A percentile compares a stretch with the other conserved stretches of the same genome.
phyloP scores from a whole-genome alignment of 2,797 vertebrate species.

The Myotis myotis region DNA sequence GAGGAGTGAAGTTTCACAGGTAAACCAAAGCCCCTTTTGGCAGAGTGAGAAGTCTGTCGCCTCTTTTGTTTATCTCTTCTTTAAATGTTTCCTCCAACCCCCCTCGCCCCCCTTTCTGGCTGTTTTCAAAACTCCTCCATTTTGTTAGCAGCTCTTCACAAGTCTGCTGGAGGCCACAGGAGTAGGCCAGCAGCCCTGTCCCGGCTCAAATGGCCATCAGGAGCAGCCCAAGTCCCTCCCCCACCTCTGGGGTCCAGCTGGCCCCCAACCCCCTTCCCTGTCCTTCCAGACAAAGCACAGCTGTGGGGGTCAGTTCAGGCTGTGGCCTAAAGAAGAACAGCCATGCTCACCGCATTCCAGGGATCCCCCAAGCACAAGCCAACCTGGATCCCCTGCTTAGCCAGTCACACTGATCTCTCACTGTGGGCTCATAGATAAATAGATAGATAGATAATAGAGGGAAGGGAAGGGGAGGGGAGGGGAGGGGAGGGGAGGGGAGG shows the following conservation, averaged over 20 bases:
- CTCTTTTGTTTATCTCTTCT: slow-evolving; percentile 63
- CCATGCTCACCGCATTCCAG: neutral
- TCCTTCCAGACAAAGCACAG: slow-evolving; percentile 43
- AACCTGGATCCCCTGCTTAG: neutral
- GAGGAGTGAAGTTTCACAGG: slow-evolving; percentile 71
- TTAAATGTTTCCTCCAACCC: slow-evolving; percentile 61
- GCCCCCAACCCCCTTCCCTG: neutral
- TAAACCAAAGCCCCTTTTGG: slow-evolving; percentile 69
- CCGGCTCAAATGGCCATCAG: neutral
- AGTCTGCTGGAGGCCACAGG: slow-evolving; percentile 47
- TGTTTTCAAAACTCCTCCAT: slow-evolving; percentile 49
- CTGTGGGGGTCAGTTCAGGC: neutral
- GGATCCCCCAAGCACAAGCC: neutral
- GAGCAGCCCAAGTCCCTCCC: neutral
- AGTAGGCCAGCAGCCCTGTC: neutral
- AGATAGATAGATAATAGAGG: neutral
- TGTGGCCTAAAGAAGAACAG: neutral
- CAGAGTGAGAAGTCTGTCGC: slow-evolving; percentile 71
- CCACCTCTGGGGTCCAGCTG: neutral
- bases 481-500: too few relatives aligned
- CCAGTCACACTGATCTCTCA: neutral
- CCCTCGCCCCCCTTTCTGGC: neutral
- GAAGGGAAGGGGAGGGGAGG: too few relatives aligned
- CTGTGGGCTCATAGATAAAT: neutral
- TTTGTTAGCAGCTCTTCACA: slow-evolving; percentile 55